Conservation (phyloP, 2,888 invertebrate genomes). For the Chalcis sispes region DNA sequence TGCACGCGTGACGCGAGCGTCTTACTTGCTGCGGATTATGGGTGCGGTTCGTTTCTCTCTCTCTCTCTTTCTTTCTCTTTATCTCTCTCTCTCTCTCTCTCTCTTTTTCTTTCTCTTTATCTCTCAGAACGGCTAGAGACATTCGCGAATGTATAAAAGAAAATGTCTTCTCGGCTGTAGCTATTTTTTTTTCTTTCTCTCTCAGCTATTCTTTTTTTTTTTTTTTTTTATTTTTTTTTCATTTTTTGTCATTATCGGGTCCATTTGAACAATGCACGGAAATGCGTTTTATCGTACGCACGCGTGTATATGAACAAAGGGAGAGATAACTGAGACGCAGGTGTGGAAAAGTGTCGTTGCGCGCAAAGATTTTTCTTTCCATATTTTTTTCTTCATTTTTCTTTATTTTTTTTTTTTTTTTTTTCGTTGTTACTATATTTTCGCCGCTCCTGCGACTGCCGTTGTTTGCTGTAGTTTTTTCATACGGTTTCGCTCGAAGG, state of each 20-base stretch:
- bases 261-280: conserved; percentile 38
- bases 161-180: conserved; percentile 13
- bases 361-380: not conserved
- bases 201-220: not conserved
- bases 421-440: conserved; percentile 14
- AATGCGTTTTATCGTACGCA: conserved; percentile 38
- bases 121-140: too few species aligned
- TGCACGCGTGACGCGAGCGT: not conserved
- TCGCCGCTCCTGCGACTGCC: not conserved
- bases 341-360: too few species aligned
- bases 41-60: not conserved
- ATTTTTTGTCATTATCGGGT: not conserved
- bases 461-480: too few species aligned
- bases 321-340: too few species aligned
- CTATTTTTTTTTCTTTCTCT: conserved; percentile 8
- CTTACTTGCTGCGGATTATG: not conserved
- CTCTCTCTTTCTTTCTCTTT: too few species aligned
- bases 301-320: not conserved
- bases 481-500: too few species aligned
- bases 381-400: too few species aligned
- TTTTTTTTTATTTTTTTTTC: not conserved
- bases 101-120: too few species aligned
- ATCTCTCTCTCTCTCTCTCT: too few species aligned
- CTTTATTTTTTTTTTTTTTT: not conserved
- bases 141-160: too few species aligned